These are phyloP conservation scores for Miichthys miiuy DNA, from an alignment of 2,797 vertebrate genomes.

Conservation along the genomic window DNA sequence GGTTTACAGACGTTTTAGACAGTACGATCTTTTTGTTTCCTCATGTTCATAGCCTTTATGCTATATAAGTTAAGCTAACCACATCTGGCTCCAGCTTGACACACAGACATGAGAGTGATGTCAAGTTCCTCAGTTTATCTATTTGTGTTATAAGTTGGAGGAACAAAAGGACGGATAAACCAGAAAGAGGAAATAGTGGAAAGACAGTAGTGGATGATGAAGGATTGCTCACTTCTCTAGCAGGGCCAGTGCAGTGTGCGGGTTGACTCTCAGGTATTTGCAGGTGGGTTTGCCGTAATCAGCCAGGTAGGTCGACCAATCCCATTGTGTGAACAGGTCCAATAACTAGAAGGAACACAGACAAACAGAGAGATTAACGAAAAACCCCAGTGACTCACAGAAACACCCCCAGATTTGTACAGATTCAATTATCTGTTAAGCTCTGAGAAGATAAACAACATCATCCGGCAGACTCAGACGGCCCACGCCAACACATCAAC, in stretches of 20 bases:
- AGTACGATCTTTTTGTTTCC: neutral
- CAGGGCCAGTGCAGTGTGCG: conserved; percentile 90
- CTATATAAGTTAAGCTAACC: neutral
- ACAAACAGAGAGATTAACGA: neutral
- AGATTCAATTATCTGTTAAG: neutral
- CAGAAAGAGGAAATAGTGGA: neutral
- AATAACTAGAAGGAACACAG: conserved; percentile 84
- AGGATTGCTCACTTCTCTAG: conserved; percentile 92
- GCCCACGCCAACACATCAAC: neutral
- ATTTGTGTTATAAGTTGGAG: no score
- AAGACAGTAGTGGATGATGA: no score
- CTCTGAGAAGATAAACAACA: neutral
- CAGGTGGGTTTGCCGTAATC: conserved; percentile 94
- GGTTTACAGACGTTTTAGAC: neutral
- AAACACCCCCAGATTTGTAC: neutral
- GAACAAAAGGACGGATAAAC: neutral
- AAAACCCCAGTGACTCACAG: neutral
- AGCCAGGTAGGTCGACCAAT: conserved; percentile 96
- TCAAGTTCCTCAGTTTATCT: no score
- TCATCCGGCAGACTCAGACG: neutral
- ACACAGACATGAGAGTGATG: neutral
- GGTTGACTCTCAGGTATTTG: conserved; percentile 96
- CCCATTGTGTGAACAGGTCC: conserved; percentile 97
- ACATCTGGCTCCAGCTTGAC: neutral
- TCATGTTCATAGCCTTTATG: neutral